A percentile compares a stretch with the other conserved stretches of the same genome.
These are phyloP conservation scores for Vollenhovia emeryi DNA, from an alignment of 1,140 invertebrate species.

Conservation along the genomic window DNA sequence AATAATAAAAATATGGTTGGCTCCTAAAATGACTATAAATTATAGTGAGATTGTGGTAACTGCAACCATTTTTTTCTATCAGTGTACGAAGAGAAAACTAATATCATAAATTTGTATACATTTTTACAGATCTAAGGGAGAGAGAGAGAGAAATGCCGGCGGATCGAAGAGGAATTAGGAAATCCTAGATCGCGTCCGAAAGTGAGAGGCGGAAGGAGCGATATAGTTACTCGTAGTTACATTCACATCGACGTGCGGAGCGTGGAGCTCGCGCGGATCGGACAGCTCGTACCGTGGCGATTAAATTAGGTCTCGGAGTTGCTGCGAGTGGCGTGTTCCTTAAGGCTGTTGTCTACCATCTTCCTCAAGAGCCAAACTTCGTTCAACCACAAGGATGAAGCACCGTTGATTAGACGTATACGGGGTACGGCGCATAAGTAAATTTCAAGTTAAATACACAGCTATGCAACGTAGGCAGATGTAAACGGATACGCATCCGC, in stretches of 20 bases:
- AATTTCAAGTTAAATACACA: slow-evolving; percentile 49
- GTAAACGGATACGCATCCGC: slow-evolving; percentile 35
- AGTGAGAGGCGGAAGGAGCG: slow-evolving; percentile 54
- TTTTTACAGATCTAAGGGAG: not conserved
- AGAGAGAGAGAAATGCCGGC: not conserved
- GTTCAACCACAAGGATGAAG: slow-evolving; percentile 69
- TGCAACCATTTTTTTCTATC: too few relatives aligned
- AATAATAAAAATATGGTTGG: too few relatives aligned
- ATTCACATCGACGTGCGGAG: slow-evolving; percentile 34
- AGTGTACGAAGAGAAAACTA: too few relatives aligned
- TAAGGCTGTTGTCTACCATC: slow-evolving; percentile 63
- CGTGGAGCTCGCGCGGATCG: slow-evolving; percentile 45
- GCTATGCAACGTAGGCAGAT: slow-evolving; percentile 11
- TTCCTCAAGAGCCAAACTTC: slow-evolving; percentile 62
- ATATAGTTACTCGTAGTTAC: slow-evolving; percentile 37
- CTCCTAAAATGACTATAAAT: too few relatives aligned
- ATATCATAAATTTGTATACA: not conserved
- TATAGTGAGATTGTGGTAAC: too few relatives aligned
- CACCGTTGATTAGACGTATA: slow-evolving; percentile 70
- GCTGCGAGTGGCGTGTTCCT: slow-evolving; percentile 56
- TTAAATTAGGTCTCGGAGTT: slow-evolving; percentile 67
- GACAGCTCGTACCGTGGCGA: slow-evolving; percentile 63
- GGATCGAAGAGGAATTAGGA: slow-evolving; percentile 20
- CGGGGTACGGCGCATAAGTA: slow-evolving; percentile 41
- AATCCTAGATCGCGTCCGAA: slow-evolving; percentile 31